Percentiles rank a stretch among this genome's conserved stretches.
These are phyloP conservation scores for Drosophila subquinaria DNA, from an alignment of 2,888 invertebrate genomes.

Conservation along the genomic window DNA sequence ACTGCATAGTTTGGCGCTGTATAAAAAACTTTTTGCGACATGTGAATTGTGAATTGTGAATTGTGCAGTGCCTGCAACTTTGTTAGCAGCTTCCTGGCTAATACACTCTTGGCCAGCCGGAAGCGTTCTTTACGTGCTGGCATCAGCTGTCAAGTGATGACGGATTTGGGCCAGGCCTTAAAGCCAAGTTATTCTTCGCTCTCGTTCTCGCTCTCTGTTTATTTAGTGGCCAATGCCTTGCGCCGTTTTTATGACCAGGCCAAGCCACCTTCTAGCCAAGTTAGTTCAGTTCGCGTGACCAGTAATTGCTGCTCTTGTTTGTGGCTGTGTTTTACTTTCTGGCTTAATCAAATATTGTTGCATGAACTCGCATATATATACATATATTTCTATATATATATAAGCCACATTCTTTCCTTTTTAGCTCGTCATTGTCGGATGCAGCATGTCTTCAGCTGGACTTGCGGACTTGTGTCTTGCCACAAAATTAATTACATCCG, in stretches of 20 bases:
- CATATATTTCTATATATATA: constrained; percentile 4
- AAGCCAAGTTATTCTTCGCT: constrained; percentile 14
- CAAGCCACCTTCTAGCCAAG: constrained; percentile 7
- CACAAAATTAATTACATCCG: constrained; percentile 77
- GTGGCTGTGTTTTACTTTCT: constrained; percentile 43
- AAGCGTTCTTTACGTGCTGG: constrained; percentile 65
- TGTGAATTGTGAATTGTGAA: constrained; percentile 38
- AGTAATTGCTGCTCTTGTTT: constrained; percentile 68
- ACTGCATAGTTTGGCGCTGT: constrained; percentile 20
- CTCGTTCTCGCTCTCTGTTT: constrained; percentile 38
- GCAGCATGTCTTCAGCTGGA: constrained; percentile 59
- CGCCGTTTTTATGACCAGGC: constrained; percentile 58
- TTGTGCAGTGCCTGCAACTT: constrained; percentile 56
- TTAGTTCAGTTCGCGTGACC: constrained; percentile 67
- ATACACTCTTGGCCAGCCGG: constrained; percentile 52
- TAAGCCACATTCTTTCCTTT: constrained; percentile 9
- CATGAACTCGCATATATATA: constrained; percentile 13
- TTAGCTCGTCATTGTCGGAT: constrained; percentile 54
- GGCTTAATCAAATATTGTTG: constrained; percentile 75
- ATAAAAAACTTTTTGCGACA: constrained; percentile 45
- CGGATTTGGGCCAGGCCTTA: constrained; percentile 67
- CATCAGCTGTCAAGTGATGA: constrained; percentile 71
- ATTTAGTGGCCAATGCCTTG: constrained; percentile 66
- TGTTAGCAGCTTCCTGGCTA: constrained; percentile 65
- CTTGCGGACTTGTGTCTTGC: constrained; percentile 5